Evolutionary conservation across 1,140 invertebrate genomes (phyloP), one percentile per base, ranked within the genome.

Genomic region (Drosophila sproati): DNA sequence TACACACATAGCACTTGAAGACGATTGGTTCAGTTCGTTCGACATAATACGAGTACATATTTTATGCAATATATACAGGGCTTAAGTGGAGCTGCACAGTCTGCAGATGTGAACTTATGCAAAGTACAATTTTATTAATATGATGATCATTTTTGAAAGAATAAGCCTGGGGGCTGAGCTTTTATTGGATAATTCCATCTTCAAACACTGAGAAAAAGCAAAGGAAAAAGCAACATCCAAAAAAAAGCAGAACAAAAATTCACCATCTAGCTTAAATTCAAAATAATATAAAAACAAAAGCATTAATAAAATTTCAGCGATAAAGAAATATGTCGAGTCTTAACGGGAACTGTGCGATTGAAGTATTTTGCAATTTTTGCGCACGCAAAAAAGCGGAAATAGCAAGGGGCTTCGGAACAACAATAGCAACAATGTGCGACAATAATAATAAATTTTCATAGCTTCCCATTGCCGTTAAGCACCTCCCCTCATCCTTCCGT

Each of bases 401-500:
- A 34, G 51, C 39, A 71, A 43, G 10, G 52, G 28, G 34, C 32
- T 55, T 32, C n/a, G 8, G 6, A 68, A 48, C 12, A 50, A 12
- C 52, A 68, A 47, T 4, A 54, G 8, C 45, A 41, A 54, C 56
- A 76, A 87, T 37, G 79, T 70, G 64, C 37, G 35, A 8, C 80
- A 73, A 88, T 87, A 80, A 88, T 80, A 80, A 88, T 82, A 88
- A 88, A 62, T 80, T 87, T 88, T 83, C 82, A 87, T 87, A 66
- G 83, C 76, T 35, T 50, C 60, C 57, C 75, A 59, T 81, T 73
- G 68, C 60, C 68, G 68, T 82, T 83, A 82, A 77, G 67, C 73
- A 77, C 41, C 59, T 43, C 61, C 54, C 31, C 73, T 77, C 41
- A 54, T 43, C 61, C 54, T 34, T 54, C 51, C 41, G 61, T 20